Base-by-base conservation (phyloP, 30 jellyfish, hydroid and myxozoan genomes). In the Chrysaora quinquecirrha region DNA sequence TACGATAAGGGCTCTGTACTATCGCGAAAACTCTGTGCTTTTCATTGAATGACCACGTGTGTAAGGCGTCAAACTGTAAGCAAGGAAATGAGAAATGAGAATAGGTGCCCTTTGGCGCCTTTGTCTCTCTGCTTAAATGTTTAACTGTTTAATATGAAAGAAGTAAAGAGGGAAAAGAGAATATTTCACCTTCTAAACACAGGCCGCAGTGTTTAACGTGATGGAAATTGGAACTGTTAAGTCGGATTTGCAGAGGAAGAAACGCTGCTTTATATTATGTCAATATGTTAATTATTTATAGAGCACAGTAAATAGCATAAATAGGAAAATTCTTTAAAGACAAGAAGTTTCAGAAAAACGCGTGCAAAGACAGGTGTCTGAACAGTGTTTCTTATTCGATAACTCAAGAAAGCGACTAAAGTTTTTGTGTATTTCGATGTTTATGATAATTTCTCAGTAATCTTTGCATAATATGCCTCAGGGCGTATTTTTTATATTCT, bases 301-400 rank as follows among this genome's bases (percentile, higher is more conserved):
- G 19, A 10, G 27, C 24, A 20, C 29, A 3, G 27, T 52, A 52
- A 52, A 19, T 20, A 19, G 68, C 9, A 52, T 52, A 20, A 10
- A 52, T 52, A 52, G 19, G 68, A 19, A 52, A 9, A 10, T 20
- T 25, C 27, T 2, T 52, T 9, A 19, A 19, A 10, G 68, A 38
- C 68, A 19, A 52, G 29, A 52, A 52, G 25, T 10, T 38, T 38
- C 7, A 19, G 19, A 25, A 9, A 52, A 52, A 19, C 68, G 68
- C 68, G 68, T 52, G 68, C 68, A 10, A 52, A 52, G 14, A 19
- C 68, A 52, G 68, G 68, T 52, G 68, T 20, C 68, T 19, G 12
- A 6, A 43, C 16, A n/a, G n/a, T n/a, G n/a, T n/a, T n/a, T n/a
- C n/a, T n/a, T n/a, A n/a, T n/a, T n/a, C n/a, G n/a, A n/a, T n/a